phyloP scores from a whole-genome alignment of 2,113 vertebrate species.

The Triplophysa tibetana region DNA sequence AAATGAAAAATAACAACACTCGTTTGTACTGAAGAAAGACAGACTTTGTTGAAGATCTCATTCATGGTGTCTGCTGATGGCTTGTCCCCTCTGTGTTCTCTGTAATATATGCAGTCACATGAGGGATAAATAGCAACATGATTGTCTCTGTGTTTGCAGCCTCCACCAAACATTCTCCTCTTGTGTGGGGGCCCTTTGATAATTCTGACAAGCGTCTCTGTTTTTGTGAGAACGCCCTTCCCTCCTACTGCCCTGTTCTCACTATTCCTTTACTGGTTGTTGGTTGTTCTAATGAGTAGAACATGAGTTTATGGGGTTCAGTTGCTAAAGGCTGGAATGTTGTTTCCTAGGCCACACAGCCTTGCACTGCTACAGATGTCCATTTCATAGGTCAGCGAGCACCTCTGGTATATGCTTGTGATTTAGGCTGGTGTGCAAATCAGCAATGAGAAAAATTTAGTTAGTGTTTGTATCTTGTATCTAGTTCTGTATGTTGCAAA shows the following conservation, averaged over 20 bases:
- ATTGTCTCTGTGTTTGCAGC: constrained; percentile 47
- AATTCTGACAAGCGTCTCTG: constrained; percentile 55
- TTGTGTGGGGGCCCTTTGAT: constrained; percentile 60
- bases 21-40: constrained; percentile 43
- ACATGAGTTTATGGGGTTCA: constrained; percentile 27
- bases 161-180: constrained; percentile 58
- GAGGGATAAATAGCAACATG: constrained; percentile 57
- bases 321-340: constrained; percentile 24
- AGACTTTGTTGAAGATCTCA: constrained; percentile 36
- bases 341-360: constrained; percentile 7
- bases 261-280: constrained; percentile 8
- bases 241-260: constrained; percentile 7
- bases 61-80: constrained; percentile 46
- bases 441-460: too few species aligned
- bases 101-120: constrained; percentile 60
- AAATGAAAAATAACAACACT: constrained; percentile 43
- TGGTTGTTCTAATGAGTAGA: constrained; percentile 2
- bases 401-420: neutral
- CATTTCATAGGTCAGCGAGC: neutral
- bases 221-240: constrained; percentile 51
- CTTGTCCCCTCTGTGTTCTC: constrained; percentile 30
- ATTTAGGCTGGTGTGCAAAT: neutral
- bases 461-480: too few species aligned
- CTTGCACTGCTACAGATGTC: constrained; percentile 5
- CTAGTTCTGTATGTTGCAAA: too few species aligned